A percentile compares a stretch with the other conserved stretches of the same genome.
Evolutionary conservation across 2,113 vertebrate genomes (phyloP).

Genomic region (Bubo scandiacus): DNA sequence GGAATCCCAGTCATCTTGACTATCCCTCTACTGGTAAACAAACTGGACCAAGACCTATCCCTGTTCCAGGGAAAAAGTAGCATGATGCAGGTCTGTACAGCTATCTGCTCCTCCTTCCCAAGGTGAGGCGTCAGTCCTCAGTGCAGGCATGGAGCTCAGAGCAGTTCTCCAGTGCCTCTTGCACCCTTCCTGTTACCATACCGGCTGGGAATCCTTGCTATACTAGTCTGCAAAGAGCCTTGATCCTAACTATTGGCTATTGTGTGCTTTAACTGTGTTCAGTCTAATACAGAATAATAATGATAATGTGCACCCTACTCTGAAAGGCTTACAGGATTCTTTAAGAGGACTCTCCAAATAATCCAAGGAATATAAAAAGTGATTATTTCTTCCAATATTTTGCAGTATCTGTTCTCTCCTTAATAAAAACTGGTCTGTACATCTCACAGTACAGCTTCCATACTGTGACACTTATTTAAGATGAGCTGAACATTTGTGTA

Average conservation of each 20-base stretch:
- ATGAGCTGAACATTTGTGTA: background rate
- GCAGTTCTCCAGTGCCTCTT: background rate
- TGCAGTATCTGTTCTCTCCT: background rate
- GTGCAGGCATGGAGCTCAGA: background rate
- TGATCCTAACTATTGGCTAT: background rate
- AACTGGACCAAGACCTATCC: background rate
- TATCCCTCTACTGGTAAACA: background rate
- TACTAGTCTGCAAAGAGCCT: background rate
- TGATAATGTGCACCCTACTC: background rate
- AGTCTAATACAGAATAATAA: background rate
- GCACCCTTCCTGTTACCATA: background rate
- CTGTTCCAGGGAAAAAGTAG: background rate
- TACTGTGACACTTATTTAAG: background rate
- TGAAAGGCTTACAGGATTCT: background rate
- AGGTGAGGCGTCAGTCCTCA: background rate
- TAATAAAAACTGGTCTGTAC: background rate
- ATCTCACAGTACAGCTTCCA: background rate
- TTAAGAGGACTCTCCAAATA: background rate
- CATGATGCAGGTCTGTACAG: rapidly evolving
- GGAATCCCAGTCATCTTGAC: background rate
- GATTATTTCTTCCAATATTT: background rate
- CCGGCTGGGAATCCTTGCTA: background rate
- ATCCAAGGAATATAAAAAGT: background rate
- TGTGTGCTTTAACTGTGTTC: background rate
- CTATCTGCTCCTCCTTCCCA: background rate